Conservation (phyloP, 2,797 vertebrate genomes). For the Leuciscus waleckii region DNA sequence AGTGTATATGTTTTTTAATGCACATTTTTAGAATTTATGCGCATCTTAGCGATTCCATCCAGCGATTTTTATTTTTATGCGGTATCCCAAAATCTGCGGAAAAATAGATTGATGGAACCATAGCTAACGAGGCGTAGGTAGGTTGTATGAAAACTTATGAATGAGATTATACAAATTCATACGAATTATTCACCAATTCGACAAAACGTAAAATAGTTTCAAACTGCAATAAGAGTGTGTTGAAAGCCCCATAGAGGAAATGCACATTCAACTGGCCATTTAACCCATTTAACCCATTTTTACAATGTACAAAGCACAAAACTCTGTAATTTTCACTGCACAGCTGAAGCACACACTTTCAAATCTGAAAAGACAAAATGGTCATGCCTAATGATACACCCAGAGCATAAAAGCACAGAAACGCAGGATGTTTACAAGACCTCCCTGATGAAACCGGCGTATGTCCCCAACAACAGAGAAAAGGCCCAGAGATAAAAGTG, state of each 20-base stretch:
- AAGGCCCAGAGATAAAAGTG: conserved; percentile 32
- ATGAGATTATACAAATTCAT: background rate
- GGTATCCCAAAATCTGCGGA: background rate
- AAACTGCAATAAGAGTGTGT: background rate
- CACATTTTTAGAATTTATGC: no score
- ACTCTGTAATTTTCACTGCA: background rate
- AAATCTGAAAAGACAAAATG: background rate
- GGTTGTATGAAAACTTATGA: background rate
- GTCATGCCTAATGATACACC: background rate
- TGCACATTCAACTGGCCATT: background rate
- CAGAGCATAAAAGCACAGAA: conserved; percentile 10
- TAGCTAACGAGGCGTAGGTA: background rate
- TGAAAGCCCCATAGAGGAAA: background rate
- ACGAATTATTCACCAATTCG: background rate
- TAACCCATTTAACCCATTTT: background rate
- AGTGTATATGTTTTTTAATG: no score
- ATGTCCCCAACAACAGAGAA: background rate
- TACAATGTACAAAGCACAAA: background rate
- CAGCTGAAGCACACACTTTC: background rate
- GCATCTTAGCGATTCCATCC: no score
- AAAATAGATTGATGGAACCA: background rate
- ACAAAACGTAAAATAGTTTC: background rate
- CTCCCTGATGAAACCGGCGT: conserved; percentile 7
- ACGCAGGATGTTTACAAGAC: conserved; percentile 8
- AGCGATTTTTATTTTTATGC: no score